These are phyloP conservation scores for Carabus problematicus DNA, from an alignment of 2,888 invertebrate species.

Conservation along the genomic window DNA sequence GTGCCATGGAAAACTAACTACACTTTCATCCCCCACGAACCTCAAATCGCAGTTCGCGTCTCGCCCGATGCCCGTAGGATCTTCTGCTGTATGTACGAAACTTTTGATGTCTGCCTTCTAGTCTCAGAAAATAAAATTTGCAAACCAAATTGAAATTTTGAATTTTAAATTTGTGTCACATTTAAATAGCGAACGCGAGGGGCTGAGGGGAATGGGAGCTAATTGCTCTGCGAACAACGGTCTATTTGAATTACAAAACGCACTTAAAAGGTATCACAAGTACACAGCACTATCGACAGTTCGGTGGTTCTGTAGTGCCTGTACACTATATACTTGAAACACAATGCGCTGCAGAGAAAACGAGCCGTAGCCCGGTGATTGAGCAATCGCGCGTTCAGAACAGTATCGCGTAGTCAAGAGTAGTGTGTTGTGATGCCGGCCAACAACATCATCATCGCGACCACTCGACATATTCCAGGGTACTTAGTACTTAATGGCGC, in stretches of 20 bases:
- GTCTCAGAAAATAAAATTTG: constrained; percentile 56
- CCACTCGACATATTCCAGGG: too few species aligned
- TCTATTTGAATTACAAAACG: constrained; percentile 38
- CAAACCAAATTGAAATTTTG: constrained; percentile 65
- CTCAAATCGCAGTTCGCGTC: too few species aligned
- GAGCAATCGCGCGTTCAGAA: too few species aligned
- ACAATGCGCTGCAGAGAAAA: neutral
- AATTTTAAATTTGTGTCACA: constrained; percentile 62
- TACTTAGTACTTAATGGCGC: too few species aligned
- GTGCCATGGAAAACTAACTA: neutral
- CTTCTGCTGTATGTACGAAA: constrained; percentile 27
- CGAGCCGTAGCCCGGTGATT: too few species aligned
- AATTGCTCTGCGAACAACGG: constrained; percentile 47
- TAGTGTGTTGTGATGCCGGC: too few species aligned
- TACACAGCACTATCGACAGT: constrained; percentile 3
- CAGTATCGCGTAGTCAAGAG: too few species aligned
- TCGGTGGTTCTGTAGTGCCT: neutral
- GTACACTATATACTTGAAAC: neutral
- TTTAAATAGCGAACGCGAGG: constrained; percentile 56
- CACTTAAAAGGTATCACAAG: constrained; percentile 13
- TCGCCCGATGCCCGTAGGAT: too few species aligned
- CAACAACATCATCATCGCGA: too few species aligned
- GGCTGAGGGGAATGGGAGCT: constrained; percentile 48
- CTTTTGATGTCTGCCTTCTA: constrained; percentile 45
- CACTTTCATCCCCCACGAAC: neutral